Evolutionary conservation across 1,140 invertebrate species (phyloP), one percentile per base, ranked within the genome.

Genomic region (Pseudomyrmex dendroicus): DNA sequence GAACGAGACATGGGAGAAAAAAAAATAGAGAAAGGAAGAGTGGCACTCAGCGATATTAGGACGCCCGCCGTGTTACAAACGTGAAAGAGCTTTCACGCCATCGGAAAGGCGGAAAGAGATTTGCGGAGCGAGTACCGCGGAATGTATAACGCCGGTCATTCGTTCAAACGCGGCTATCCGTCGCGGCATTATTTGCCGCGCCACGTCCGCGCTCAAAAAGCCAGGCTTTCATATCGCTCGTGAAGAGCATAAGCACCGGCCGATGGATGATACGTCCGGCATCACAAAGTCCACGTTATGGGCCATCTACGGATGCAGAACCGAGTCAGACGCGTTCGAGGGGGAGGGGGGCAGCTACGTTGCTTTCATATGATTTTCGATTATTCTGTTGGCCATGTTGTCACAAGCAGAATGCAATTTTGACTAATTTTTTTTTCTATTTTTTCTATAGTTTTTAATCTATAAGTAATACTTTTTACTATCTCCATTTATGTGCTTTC

Each of bases 21-120:
- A 25, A n/a, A 62, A 61, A 48, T 48, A 22, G 73, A 46, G 62
- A 50, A 20, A n/a, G 84, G 85, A 70, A 83, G 82, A 78, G 86
- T 73, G 88, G 87, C 89, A 92, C 91, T 92, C 91, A 91, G 91
- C 84, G 86, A 91, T 92, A 92, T 92, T 92, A 92, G 90, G 85
- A 83, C 85, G 89, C 72, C 35, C 35, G 5, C 35, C 35, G 35
- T 35, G 89, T 72, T 66, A 88, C 85, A 88, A 92, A 91, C 89
- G 90, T 85, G 86, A 90, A 78, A 89, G 90, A 74, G 90, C 89
- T 90, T 91, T 92, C 85, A 91, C 83, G 82, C 20, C 62, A 72
- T 22, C 66, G 64, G 64, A 72, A 78, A 76, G 70, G 48, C 48
- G 59, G 78, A 86, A 54, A 89, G 82, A 82, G 84, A 88, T 88